Conservation (phyloP, 2,797 vertebrate genomes). For the Graptemys geographica region DNA sequence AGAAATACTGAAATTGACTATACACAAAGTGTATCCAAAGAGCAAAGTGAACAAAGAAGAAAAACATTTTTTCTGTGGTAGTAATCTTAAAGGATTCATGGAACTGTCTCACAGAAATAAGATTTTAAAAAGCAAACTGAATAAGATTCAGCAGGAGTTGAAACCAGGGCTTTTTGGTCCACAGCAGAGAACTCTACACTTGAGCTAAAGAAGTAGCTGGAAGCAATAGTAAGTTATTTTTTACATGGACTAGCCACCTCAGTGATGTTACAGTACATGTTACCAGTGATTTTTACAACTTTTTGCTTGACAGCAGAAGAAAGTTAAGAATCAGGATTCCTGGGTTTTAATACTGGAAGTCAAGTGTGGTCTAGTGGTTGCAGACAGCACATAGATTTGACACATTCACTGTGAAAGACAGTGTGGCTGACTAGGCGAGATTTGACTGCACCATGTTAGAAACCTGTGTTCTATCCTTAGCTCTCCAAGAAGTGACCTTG, state of each 20-base stretch:
- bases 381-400: not conserved
- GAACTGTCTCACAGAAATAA: not conserved
- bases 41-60: not conserved
- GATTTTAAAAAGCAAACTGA: not conserved
- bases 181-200: not conserved
- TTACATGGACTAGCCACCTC: constrained; percentile 34
- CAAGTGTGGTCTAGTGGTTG: not conserved
- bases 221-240: not conserved
- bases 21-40: not conserved
- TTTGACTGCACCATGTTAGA: not conserved
- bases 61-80: not conserved
- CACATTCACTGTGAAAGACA: not conserved
- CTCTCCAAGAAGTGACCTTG: not conserved
- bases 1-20: not conserved
- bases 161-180: not conserved
- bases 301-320: not conserved
- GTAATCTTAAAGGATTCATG: not conserved
- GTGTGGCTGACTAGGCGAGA: not conserved
- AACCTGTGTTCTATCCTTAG: not conserved
- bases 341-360: not conserved
- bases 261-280: not conserved
- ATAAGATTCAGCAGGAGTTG: not conserved
- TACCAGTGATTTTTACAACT: not conserved
- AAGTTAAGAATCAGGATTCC: not conserved
- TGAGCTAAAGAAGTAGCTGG: not conserved